phyloP scores from a whole-genome alignment of 2,797 vertebrate species.

The Odontamblyopus rebecca region DNA sequence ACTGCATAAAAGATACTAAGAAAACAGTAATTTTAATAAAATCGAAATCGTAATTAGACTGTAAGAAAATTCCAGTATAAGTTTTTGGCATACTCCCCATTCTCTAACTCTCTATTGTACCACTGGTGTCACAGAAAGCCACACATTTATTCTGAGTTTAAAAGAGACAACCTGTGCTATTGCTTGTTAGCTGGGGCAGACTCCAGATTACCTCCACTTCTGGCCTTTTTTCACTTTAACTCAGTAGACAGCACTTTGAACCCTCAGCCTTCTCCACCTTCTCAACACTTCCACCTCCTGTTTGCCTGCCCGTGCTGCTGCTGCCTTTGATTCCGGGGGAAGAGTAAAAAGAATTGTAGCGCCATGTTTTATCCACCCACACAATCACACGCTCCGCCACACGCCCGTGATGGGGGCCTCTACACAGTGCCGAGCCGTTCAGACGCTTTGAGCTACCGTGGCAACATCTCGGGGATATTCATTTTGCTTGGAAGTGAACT shows the following conservation, averaged over 20 bases:
- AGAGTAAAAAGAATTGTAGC: constrained; percentile 35
- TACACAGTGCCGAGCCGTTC: constrained; percentile 27
- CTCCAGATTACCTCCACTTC: constrained; percentile 20
- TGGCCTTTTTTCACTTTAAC: constrained; percentile 46
- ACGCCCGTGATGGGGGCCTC: constrained; percentile 33
- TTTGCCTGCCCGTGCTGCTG: constrained; percentile 47
- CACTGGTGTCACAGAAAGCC: constrained; percentile 32
- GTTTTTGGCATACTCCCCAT: no score
- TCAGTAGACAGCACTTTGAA: constrained; percentile 55
- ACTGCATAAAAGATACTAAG: no score
- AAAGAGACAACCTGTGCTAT: constrained; percentile 34
- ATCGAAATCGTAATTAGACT: no score
- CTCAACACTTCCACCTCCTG: constrained; percentile 58
- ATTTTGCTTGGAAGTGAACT: constrained; percentile 42
- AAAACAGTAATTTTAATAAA: no score
- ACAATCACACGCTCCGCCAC: constrained; percentile 22
- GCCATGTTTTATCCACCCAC: constrained; percentile 56
- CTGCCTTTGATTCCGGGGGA: constrained; percentile 45
- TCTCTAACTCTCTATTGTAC: constrained; percentile 23
- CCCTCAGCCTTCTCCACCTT: constrained; percentile 55
- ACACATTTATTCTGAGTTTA: constrained; percentile 23
- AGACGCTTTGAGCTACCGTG: constrained; percentile 41
- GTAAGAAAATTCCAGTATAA: no score
- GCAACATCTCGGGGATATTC: constrained; percentile 48
- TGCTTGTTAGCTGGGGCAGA: constrained; percentile 41